phyloP scores from a whole-genome alignment of 2,888 invertebrate genomes.

The Galeruca laticollis region DNA sequence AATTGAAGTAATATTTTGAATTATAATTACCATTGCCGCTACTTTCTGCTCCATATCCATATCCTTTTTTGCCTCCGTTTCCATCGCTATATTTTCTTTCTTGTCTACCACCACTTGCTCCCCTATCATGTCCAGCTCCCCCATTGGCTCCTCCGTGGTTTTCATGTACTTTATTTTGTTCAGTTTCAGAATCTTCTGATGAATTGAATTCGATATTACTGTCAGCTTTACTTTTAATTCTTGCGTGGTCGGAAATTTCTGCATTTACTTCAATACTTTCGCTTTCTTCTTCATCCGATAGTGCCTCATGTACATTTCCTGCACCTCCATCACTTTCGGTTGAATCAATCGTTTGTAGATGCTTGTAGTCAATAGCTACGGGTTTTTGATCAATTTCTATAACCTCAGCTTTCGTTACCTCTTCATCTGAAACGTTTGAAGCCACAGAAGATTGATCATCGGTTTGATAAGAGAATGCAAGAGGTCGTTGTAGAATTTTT shows the following conservation, averaged over 20 bases:
- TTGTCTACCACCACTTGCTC: constrained; percentile 36
- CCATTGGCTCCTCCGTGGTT: constrained; percentile 28
- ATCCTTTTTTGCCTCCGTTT: too few relatives aligned
- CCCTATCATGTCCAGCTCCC: constrained; percentile 35
- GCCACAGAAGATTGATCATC: constrained; percentile 34
- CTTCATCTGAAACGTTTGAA: background rate
- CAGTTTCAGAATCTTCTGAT: constrained; percentile 1
- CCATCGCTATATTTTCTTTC: constrained; percentile 43
- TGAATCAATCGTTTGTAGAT: constrained; percentile 39
- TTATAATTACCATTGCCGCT: constrained; percentile 31
- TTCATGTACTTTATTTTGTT: constrained; percentile 31
- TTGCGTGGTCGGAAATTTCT: constrained; percentile 18
- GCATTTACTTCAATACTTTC: constrained; percentile 20
- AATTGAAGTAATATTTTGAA: background rate
- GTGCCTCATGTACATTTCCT: constrained; percentile 30
- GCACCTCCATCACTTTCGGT: constrained; percentile 31
- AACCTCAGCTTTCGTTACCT: constrained; percentile 35
- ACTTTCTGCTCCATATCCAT: constrained; percentile 41
- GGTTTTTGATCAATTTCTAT: constrained; percentile 42
- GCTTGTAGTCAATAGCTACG: constrained; percentile 48
- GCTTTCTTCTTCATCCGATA: constrained; percentile 28
- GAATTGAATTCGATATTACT: constrained; percentile 4
- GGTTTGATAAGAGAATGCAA: constrained; percentile 57
- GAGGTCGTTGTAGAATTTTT: constrained; percentile 58
- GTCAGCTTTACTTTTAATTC: constrained; percentile 36